Conservation (phyloP, 2,888 invertebrate genomes). For the Oscheius onirici region DNA sequence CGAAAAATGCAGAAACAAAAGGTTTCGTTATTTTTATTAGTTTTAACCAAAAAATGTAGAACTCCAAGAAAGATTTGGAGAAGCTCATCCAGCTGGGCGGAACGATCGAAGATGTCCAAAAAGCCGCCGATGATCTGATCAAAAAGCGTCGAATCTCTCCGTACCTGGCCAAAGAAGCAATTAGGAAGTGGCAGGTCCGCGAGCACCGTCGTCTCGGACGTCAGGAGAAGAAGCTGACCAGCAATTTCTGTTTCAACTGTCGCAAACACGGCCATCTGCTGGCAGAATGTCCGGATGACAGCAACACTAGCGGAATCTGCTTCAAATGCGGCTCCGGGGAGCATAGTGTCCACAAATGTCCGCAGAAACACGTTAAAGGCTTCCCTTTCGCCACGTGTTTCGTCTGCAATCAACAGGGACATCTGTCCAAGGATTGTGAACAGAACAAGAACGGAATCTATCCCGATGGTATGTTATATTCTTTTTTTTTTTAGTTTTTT, state of each 20-base stretch:
- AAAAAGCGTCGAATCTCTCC: conserved; percentile 17
- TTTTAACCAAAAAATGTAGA: not conserved
- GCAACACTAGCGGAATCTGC: conserved; percentile 78
- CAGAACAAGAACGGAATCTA: conserved; percentile 87
- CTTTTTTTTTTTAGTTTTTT: conserved; percentile 8
- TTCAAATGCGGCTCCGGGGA: conserved; percentile 91
- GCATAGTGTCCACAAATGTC: conserved; percentile 78
- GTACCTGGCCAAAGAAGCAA: conserved; percentile 31
- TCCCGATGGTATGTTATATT: conserved; percentile 78
- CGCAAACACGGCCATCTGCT: conserved; percentile 83
- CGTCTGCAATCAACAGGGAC: conserved; percentile 87
- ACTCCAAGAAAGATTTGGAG: not conserved
- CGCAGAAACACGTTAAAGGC: conserved; percentile 69
- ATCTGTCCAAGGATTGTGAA: conserved; percentile 87
- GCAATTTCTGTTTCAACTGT: conserved; percentile 80
- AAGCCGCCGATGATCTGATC: conserved; percentile 18
- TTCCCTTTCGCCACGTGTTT: conserved; percentile 88
- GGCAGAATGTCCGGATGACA: conserved; percentile 81
- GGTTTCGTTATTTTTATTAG: not conserved
- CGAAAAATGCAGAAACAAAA: not conserved
- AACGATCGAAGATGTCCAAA: conserved; percentile 24
- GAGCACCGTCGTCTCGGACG: conserved; percentile 51
- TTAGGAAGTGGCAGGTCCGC: conserved; percentile 57
- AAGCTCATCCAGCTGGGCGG: conserved; percentile 20
- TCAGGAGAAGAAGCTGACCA: conserved; percentile 42